Evolutionary conservation across 23 tunicate species (phyloP), one percentile per base, ranked within the genome.

Genomic region (Halocynthia aurantium): DNA sequence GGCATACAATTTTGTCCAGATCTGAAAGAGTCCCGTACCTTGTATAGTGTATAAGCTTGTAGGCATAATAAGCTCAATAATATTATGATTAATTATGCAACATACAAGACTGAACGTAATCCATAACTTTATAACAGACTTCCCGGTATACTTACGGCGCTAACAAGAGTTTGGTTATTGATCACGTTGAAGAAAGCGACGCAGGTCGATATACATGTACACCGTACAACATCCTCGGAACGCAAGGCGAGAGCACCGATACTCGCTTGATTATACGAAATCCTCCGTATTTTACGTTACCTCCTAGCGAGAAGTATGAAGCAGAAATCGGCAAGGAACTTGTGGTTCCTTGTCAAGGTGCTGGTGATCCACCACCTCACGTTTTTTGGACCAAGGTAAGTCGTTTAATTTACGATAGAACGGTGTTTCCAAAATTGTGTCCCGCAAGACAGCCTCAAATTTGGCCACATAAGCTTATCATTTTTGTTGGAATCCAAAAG

Each of bases 151-250:
- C 22, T 53, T 52, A 67, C 5, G 84, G 71, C n/a, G 57, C 50
- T 8, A 70, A 73, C 61, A 84, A 84, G 7, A 65, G 76, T 52
- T 69, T 88, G 6, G 52, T 64, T 50, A 57, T 89, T 15, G 31
- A 57, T 13, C 72, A 50, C 0, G 67, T 92, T 15, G 60, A 12
- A 53, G 57, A 54, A n/a, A 49, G 56, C 52, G 98, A 92, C 53
- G 84, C 77, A 52, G 87, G 87, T 12, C 50, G 22, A 7, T 92
- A 92, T 78, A 82, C 87, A 17, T 92, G 98, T 69, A 82, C 87
- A 0, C 98, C 98, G 7, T 92, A 92, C 77, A 92, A 92, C 73
- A 92, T 82, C 50, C 60, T 92, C 81, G 98, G 98, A 8, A 86
- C 84, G 7, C 57, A 40, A 52, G 98, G 92, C 31, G 83, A 79